Conservation (phyloP, 2,888 invertebrate species). For the Nycteola revayana region DNA sequence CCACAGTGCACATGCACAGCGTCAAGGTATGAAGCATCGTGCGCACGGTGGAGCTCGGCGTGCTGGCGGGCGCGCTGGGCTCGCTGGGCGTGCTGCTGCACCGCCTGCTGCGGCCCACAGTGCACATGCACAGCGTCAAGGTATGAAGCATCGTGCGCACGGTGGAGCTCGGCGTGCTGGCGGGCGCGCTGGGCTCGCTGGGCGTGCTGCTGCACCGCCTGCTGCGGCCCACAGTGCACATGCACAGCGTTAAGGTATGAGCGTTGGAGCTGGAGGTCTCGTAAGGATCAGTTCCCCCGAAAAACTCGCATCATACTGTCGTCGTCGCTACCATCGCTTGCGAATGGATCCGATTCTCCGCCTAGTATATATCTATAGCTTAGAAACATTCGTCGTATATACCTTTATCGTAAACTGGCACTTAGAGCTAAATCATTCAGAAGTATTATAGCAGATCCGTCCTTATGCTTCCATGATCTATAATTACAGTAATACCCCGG, state of each 20-base stretch:
- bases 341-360: too few relatives aligned
- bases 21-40: slow-evolving; percentile 82
- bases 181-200: slow-evolving; percentile 86
- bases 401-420: too few relatives aligned
- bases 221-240: slow-evolving; percentile 82
- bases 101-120: slow-evolving; percentile 84
- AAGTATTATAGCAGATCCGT: too few relatives aligned
- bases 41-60: slow-evolving; percentile 89
- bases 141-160: slow-evolving; percentile 84
- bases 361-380: too few relatives aligned
- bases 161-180: slow-evolving; percentile 90
- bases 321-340: too few relatives aligned
- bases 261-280: slow-evolving; percentile 93
- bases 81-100: slow-evolving; percentile 85
- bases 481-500: too few relatives aligned
- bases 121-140: slow-evolving; percentile 52
- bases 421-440: too few relatives aligned
- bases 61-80: slow-evolving; percentile 86
- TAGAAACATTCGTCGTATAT: too few relatives aligned
- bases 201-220: slow-evolving; percentile 84
- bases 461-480: too few relatives aligned
- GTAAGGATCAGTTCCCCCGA: too few relatives aligned
- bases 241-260: slow-evolving; percentile 58
- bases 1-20: slow-evolving; percentile 58
- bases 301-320: too few relatives aligned